Evolutionary conservation across 2,113 vertebrate species (phyloP).

Genomic region (Vulpes lagopus): DNA sequence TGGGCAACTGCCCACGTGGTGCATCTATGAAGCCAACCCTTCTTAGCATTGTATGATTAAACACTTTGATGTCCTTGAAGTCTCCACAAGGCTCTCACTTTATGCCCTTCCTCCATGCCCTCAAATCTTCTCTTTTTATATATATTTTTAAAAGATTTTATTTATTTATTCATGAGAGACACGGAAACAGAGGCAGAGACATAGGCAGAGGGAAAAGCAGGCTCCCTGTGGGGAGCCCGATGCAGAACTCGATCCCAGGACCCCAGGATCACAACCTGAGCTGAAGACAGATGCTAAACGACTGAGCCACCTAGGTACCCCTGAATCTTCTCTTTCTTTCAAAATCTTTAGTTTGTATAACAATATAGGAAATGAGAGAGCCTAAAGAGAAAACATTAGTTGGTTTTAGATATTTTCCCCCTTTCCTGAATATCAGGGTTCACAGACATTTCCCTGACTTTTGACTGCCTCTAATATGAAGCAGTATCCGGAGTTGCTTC

Average conservation of each 20-base stretch:
- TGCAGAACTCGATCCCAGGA: too few species aligned
- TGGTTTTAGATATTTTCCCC: background rate
- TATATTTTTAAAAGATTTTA: too few species aligned
- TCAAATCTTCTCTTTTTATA: background rate
- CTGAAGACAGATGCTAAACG: too few species aligned
- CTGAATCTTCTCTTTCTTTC: background rate
- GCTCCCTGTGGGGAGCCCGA: too few species aligned
- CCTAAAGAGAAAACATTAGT: background rate
- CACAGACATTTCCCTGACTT: background rate
- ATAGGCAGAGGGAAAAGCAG: too few species aligned
- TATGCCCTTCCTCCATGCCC: too few species aligned
- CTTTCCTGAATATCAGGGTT: background rate
- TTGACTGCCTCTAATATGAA: background rate
- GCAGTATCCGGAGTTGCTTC: background rate
- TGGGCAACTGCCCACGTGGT: fast-evolving
- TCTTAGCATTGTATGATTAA: background rate
- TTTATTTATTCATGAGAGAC: too few species aligned
- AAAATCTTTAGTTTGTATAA: background rate
- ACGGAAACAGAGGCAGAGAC: too few species aligned
- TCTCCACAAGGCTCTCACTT: background rate
- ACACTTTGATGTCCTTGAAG: background rate
- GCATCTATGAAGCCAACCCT: background rate
- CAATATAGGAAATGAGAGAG: background rate
- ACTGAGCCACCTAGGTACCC: too few species aligned
- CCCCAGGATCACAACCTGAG: too few species aligned